phyloP scores from a whole-genome alignment of 92 coral and sea anemone genomes.

The Zoanthus sansibaricus region DNA sequence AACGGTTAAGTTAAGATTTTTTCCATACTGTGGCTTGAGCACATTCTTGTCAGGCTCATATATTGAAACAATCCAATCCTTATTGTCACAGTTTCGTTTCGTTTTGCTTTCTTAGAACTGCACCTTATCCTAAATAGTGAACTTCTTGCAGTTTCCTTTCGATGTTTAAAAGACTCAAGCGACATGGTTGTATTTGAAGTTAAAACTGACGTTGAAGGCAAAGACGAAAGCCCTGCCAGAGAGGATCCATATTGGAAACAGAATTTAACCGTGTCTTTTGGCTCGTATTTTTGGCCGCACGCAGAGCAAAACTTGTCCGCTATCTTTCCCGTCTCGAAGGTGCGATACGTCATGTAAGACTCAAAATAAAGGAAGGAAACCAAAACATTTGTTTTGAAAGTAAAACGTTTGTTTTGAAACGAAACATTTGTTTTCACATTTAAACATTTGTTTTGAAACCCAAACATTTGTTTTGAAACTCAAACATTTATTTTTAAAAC shows the following conservation, averaged over 20 bases:
- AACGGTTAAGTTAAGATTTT: conserved; percentile 19
- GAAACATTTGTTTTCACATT: no score
- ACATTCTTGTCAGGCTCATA: conserved; percentile 29
- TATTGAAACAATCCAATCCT: conserved; percentile 45
- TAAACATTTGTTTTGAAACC: neutral
- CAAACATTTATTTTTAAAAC: no score
- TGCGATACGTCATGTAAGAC: conserved; percentile 29
- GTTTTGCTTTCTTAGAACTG: conserved; percentile 23
- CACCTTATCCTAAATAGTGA: conserved; percentile 29
- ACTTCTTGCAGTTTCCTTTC: conserved; percentile 41
- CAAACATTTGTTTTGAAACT: neutral
- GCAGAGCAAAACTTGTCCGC: conserved; percentile 34
- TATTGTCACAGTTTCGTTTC: conserved; percentile 33
- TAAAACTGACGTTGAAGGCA: conserved; percentile 15
- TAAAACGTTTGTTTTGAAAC: conserved; percentile 7
- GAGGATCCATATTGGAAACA: conserved; percentile 31
- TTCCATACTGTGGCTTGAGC: conserved; percentile 34
- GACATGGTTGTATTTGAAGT: conserved; percentile 22
- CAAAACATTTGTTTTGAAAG: conserved; percentile 8
- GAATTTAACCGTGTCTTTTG: conserved; percentile 37
- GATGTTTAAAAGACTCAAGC: conserved; percentile 37
- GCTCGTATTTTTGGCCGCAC: conserved; percentile 40
- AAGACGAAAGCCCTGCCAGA: conserved; percentile 18
- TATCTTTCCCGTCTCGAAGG: conserved; percentile 1
- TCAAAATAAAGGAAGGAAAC: conserved; percentile 30